Evolutionary conservation across 2,888 invertebrate species (phyloP), one percentile per base, ranked within the genome.

Genomic region (Elysia crispata): DNA sequence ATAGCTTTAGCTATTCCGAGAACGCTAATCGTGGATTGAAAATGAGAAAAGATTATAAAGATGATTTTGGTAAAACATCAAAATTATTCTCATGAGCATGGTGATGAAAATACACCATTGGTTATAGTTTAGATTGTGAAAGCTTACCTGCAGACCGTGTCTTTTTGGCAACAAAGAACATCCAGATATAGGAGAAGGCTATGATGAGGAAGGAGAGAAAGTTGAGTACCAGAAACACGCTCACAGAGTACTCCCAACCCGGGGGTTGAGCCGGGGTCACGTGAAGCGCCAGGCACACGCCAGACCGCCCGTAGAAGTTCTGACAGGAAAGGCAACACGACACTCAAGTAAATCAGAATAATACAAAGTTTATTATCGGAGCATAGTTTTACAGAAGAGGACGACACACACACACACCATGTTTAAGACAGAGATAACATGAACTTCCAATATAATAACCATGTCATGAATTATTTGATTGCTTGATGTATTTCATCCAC

Each of bases 221-320:
- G 87, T 93, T 93, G 57, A 93, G 84, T 28, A 92, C 84, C 23
- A 93, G 86, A 86, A 93, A 93, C n/a, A 93, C 91, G 83, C 93
- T 93, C 28, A 93, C 93, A 0, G 93, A 93, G 87, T 93, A 93
- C 86, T 93, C 93, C 93, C 93, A 93, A 15, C 93, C 93, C 74
- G 89, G 91, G 0, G 93, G 93, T 82, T 92, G 92, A 60, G 93
- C 92, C 13, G 91, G 91, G 6, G 93, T 93, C 74, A 93, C 93
- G 86, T 93, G 93, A 31, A 93, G 89, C 1, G 93, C 93, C 62
- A 93, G 89, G 82, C 93, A 93, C 8, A 93, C 93, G 0, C 93
- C 93, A 0, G 93, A 93, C 49, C 93, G 88, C 0, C 93, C 93
- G 84, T 93, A 93, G 87, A 93, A 93, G 83, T 93, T 92, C 66